Base-by-base conservation (phyloP, 1,140 invertebrate species). In the Drosophila melanogaster region DNA sequence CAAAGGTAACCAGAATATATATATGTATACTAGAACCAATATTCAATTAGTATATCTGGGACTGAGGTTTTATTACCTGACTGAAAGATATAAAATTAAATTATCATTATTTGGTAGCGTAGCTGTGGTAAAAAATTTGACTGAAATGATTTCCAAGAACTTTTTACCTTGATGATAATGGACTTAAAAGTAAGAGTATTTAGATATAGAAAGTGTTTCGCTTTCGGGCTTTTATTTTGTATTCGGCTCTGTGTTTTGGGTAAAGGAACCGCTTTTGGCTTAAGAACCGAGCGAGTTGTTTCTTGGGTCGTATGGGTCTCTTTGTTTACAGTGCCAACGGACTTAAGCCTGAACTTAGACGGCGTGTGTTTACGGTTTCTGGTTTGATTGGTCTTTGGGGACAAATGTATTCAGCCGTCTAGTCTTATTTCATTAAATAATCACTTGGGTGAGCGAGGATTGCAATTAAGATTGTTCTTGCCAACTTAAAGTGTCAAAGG, bases 291-390 rank as follows among this genome's bases (percentile, higher is more conserved):
- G 71, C 57, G 37, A 74, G 65, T 51, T 44, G 70, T 53, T 72
- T 72, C 22, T 24, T 56, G 65, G 49, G 41, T 50, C 69, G 51
- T 64, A 37, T 51, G 44, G 54, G 69, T 56, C 15, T 35, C 17
- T 40, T 57, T 75, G 51, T 66, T 75, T 75, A 65, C 71, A 75
- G 53, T 75, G 71, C 71, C 72, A 76, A 57, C 73, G 71, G 72
- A 64, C 72, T 51, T 75, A 75, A 57, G 71, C 71, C 51, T n/a
- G 30, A 64, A 47, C 58, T 55, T 56, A 43, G 46, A 70, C 54
- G 24, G 22, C 15, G n/a, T 53, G 37, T 67, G 17, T 56, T 56
- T 57, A 57, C 24, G 43, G 41, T 11, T 56, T 35, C 24, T 46
- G 35, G 41, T 49, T 57, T 71, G 67, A 71, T 71, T 40, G 43